A percentile compares a stretch with the other conserved stretches of the same genome.
Evolutionary conservation across 2,113 vertebrate species (phyloP).

Genomic region (Sterna hirundo): DNA sequence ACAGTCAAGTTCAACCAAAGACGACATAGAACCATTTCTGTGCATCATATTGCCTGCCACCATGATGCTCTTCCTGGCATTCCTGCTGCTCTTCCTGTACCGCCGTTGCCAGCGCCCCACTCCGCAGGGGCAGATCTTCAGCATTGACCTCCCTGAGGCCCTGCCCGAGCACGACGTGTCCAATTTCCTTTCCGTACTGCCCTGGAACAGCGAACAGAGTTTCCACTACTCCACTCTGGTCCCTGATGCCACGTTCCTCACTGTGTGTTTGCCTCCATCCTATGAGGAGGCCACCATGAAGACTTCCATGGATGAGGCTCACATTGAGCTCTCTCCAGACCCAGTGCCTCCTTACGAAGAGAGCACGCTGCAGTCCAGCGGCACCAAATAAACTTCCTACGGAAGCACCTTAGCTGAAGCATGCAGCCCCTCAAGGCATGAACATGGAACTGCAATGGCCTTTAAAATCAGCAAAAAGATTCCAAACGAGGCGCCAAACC

Average conservation of each 20-base stretch:
- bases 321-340: conserved; percentile 45
- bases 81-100: conserved; percentile 78
- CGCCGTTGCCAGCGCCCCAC: conserved; percentile 62
- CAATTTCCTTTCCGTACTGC: conserved; percentile 51
- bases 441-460: neutral
- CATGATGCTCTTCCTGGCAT: conserved; percentile 81
- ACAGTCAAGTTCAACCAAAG: conserved; percentile 71
- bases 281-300: conserved; percentile 86
- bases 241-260: conserved; percentile 70
- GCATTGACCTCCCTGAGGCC: conserved; percentile 79
- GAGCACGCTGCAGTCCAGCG: neutral
- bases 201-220: conserved; percentile 59
- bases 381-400: neutral
- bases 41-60: conserved; percentile 82
- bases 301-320: conserved; percentile 65
- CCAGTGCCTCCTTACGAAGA: conserved; percentile 57
- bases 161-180: neutral
- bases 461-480: neutral
- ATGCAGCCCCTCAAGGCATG: neutral
- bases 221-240: conserved; percentile 69
- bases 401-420: neutral
- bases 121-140: conserved; percentile 78
- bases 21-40: conserved; percentile 78
- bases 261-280: conserved; percentile 78
- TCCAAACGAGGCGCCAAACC: neutral